Base-by-base conservation (phyloP, 2,888 invertebrate species). In the Piscicola geometra region DNA sequence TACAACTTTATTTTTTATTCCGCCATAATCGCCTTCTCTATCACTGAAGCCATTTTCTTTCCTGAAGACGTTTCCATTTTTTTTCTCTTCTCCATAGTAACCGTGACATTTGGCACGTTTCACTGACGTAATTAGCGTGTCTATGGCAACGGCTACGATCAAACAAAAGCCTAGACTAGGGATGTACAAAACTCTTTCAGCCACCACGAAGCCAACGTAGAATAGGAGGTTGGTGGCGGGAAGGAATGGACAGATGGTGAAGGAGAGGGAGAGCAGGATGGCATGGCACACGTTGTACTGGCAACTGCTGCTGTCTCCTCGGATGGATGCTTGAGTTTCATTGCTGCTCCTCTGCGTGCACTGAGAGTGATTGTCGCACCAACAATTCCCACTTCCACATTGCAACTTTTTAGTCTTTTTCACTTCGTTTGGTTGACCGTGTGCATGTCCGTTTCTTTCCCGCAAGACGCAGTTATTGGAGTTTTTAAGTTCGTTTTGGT, bases 171-270 rank as follows among this genome's bases (percentile, higher is more conserved):
- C 97, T 83, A 96, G 93, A 87, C 94, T 95, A 72, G 97, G 96
- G 86, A 97, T 90, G 87, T 97, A 98, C 80, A 98, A 89, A 80
- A 97, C 91, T 80, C 97, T 89, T 87, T 98, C 98, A 77, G 97
- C 98, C 76, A 97, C 92, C 81, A 98, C 97, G 86, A 98, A 98
- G 71, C 98, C 98, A 78, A 98, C 97, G 86, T 97, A 96, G 88
- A 96, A 95, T 86, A 97, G 91, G 82, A 96, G 88, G 89, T 98
- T 98, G 82, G 93, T 92, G 79, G 97, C 96, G 79, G 96, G 97
- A 83, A 97, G 88, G 87, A 96, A 97, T 78, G 97, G 95, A 81
- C 97, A 88, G 80, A 92, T 90, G 84, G 95, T 89, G 83, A 97
- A 90, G 85, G 92, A 87, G 80, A 91, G 84, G 0, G 83, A 81